Evolutionary conservation across 2,888 invertebrate genomes (phyloP).

Genomic region (Drosophila affinis): DNA sequence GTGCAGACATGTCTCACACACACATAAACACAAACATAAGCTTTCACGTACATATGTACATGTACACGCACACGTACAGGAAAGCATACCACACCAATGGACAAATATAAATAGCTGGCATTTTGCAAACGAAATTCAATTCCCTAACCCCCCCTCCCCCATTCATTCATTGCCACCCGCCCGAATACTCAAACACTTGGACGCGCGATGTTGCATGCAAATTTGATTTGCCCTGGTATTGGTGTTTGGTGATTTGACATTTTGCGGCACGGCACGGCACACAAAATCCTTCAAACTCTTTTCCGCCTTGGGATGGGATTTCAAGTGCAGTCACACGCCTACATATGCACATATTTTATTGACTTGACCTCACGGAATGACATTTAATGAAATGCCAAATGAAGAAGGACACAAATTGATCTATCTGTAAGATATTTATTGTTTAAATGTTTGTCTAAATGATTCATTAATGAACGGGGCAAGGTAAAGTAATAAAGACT

Average conservation of each 20-base stretch:
- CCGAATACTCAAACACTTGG: constrained; percentile 27
- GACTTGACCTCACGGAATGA: constrained; percentile 37
- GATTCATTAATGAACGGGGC: neutral
- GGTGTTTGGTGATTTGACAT: constrained; percentile 48
- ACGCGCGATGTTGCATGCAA: constrained; percentile 67
- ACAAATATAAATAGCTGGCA: constrained; percentile 76
- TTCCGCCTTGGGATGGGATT: constrained; percentile 42
- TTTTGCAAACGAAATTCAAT: constrained; percentile 67
- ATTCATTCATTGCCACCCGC: too few species aligned
- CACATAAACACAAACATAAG: constrained; percentile 20
- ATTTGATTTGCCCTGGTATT: constrained; percentile 51
- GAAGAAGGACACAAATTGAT: constrained; percentile 1
- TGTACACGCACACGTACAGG: constrained; percentile 1
- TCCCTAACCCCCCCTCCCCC: constrained; percentile 30
- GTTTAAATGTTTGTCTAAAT: neutral
- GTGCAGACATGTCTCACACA: constrained; percentile 48
- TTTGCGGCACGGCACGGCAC: constrained; percentile 33
- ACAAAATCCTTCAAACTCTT: constrained; percentile 42
- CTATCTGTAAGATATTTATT: neutral
- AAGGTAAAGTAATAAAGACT: neutral
- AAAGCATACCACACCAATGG: constrained; percentile 18
- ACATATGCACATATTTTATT: neutral
- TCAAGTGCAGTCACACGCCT: constrained; percentile 64
- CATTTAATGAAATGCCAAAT: constrained; percentile 28
- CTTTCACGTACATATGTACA: neutral